phyloP scores from a whole-genome alignment of 2,113 vertebrate genomes.

The Phyllopteryx taeniolatus region DNA sequence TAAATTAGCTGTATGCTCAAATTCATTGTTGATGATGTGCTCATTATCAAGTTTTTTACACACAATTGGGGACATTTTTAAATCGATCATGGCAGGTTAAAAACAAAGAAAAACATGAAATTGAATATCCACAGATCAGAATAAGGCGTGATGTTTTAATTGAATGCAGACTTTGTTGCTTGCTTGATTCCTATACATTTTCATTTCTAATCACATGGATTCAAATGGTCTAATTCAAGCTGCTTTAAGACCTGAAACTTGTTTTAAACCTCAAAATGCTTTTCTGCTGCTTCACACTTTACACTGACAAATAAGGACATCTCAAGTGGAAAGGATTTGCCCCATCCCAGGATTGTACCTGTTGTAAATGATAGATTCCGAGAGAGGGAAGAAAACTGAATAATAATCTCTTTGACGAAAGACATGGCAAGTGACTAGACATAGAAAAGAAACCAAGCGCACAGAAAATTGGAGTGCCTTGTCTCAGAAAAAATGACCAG shows the following conservation, averaged over 20 bases:
- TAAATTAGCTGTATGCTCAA: no score
- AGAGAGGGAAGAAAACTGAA: slow-evolving; percentile 59
- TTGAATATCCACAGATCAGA: neutral
- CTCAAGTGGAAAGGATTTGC: slow-evolving; percentile 73
- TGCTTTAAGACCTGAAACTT: slow-evolving; percentile 49
- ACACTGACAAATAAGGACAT: slow-evolving; percentile 52
- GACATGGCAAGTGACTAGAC: slow-evolving; percentile 74
- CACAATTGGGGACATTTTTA: no score
- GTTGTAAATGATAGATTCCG: slow-evolving; percentile 71
- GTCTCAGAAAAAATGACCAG: slow-evolving; percentile 72
- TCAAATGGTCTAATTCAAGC: slow-evolving; percentile 25
- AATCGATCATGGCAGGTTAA: no score
- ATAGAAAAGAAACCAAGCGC: slow-evolving; percentile 68
- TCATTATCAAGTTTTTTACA: no score
- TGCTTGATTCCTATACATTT: slow-evolving; percentile 30
- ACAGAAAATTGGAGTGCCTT: slow-evolving; percentile 77
- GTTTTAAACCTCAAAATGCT: slow-evolving; percentile 63
- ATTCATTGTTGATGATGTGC: no score
- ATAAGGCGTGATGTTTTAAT: neutral
- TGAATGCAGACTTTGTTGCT: slow-evolving; percentile 30
- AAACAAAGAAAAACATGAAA: neutral
- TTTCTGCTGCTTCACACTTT: slow-evolving; percentile 57
- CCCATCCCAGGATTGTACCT: slow-evolving; percentile 69
- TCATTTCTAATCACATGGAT: slow-evolving; percentile 43
- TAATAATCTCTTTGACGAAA: slow-evolving; percentile 67